Evolutionary conservation across 2,113 vertebrate species (phyloP), one percentile per base, ranked within the genome.

Genomic region (Garra rufa): DNA sequence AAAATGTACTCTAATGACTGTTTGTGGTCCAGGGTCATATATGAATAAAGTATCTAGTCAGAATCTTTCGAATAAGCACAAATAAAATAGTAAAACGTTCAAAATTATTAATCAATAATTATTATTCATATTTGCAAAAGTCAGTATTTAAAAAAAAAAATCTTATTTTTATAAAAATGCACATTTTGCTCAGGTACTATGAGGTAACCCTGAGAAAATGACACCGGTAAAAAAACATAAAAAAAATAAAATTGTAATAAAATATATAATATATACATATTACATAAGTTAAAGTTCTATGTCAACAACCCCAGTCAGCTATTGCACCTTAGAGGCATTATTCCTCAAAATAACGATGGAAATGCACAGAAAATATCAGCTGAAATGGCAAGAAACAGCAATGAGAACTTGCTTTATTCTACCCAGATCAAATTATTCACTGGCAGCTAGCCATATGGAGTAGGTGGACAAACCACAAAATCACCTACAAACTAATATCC

Each of bases 341-440:
- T 71, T 14, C 21, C 8, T 21, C 41, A 44, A 44, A 24, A 55
- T 9, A 73, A 41, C 13, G n/a, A 44, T 73, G 6, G 13, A 73
- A 73, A 44, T 44, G 69, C 69, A 24, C n/a, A 73, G n/a, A 71
- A 44, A 46, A 71, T 26, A 41, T 38, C 19, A 73, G 69, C 69
- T 73, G 69, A 73, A 44, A 24, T 73, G n/a, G 41, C 69, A 73
- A 73, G 41, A 73, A 73, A 73, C 4, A 44, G n/a, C 69, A 73
- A 44, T 26, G 43, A 70, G 2, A 70, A 43, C 19, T 38, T 67
- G 41, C 3, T 71, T 71, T 15, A 71, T 6, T 8, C 41, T 71
- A 26, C 69, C 41, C 11, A 41, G 43, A n/a, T 26, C 38, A 30
- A 50, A 75, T 50, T 50, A 75, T 75, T 46, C 24, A 50, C 15